These are phyloP conservation scores for Antechinus stuartii DNA, from an alignment of 2,113 vertebrate species.

Conservation along the genomic window DNA sequence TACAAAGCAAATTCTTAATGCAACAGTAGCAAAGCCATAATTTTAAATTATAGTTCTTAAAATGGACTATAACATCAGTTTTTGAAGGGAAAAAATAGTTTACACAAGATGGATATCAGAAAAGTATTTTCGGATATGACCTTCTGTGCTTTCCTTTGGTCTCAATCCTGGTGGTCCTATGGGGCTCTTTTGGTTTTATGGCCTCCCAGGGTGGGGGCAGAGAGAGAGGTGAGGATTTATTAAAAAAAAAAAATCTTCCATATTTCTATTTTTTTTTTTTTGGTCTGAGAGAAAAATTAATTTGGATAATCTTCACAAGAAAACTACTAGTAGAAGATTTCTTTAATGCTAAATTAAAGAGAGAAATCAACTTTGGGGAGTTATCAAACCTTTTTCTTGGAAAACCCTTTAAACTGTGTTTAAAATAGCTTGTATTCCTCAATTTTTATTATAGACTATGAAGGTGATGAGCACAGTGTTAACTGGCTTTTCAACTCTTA, in stretches of 20 bases:
- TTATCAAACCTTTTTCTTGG: neutral
- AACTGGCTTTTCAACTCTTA: neutral
- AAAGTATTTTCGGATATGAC: slow-evolving; percentile 8
- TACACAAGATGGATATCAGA: slow-evolving; percentile 9
- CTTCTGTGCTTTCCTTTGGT: neutral
- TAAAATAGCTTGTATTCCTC: slow-evolving; percentile 9
- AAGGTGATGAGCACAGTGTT: neutral
- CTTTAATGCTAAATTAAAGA: slow-evolving; percentile 26
- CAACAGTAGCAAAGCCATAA: neutral
- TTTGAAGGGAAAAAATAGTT: slow-evolving; percentile 23
- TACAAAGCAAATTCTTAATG: neutral
- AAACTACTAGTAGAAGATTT: neutral
- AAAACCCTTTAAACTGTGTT: neutral
- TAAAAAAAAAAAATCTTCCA: neutral
- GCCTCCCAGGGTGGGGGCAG: too few relatives aligned
- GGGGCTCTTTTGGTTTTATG: neutral
- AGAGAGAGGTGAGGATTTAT: neutral
- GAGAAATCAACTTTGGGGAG: slow-evolving; percentile 4
- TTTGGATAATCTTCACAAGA: slow-evolving; percentile 12
- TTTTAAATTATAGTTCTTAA: slow-evolving; percentile 1
- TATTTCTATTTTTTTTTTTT: slow-evolving; percentile 13
- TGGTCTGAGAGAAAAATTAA: neutral
- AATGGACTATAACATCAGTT: neutral
- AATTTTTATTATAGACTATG: slow-evolving; percentile 17
- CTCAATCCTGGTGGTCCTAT: neutral